Evolutionary conservation across 2,113 vertebrate species (phyloP).

Genomic region (Corythoichthys intestinalis): DNA sequence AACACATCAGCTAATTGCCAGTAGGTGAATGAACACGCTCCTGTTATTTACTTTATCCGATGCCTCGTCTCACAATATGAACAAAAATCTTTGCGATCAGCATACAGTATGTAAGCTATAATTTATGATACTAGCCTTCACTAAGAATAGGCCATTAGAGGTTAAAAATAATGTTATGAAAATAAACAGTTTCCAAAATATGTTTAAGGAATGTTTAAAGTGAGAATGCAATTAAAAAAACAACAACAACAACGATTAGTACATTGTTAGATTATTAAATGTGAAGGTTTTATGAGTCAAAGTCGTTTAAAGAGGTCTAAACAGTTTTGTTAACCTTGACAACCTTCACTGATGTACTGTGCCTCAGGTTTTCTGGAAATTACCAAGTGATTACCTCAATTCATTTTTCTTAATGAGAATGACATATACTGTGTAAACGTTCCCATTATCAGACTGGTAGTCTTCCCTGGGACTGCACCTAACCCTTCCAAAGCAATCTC

Average conservation of each 20-base stretch:
- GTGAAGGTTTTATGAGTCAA: constrained; percentile 4
- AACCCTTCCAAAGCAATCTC: constrained; percentile 23
- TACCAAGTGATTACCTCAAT: constrained; percentile 29
- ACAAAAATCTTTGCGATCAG: not conserved
- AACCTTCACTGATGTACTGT: constrained; percentile 42
- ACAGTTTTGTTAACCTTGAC: constrained; percentile 1
- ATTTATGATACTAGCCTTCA: too few species aligned
- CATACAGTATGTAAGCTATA: too few species aligned
- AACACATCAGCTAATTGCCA: not conserved
- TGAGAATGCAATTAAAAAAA: not conserved
- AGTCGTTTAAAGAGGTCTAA: not conserved
- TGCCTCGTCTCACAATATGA: not conserved
- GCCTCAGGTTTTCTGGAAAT: constrained; percentile 35
- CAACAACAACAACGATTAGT: not conserved
- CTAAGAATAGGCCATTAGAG: too few species aligned
- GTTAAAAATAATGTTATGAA: too few species aligned
- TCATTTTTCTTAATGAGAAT: constrained; percentile 45
- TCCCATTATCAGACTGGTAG: constrained; percentile 40
- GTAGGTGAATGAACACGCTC: not conserved
- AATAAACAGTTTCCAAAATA: not conserved
- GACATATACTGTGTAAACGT: constrained; percentile 31
- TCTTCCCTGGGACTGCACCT: constrained; percentile 38
- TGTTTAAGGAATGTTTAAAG: not conserved
- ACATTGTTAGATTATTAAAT: not conserved
- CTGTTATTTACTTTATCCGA: not conserved